Conservation (phyloP, 2,888 invertebrate genomes). For the Aleiodes leptofemur region DNA sequence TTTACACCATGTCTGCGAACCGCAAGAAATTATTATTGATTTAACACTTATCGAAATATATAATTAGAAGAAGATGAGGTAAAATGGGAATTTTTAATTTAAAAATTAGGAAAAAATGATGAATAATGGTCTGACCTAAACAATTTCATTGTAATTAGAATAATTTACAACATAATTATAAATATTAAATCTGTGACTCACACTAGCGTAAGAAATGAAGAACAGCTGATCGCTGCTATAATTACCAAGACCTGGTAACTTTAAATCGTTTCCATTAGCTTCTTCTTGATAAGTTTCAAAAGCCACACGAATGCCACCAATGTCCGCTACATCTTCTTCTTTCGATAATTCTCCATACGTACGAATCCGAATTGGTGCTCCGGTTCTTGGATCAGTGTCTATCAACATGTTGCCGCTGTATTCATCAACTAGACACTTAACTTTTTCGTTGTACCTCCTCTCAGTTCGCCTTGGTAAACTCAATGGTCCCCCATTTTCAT, state of each 20-base stretch:
- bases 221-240: conserved; percentile 43
- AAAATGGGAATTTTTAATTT: too few relatives aligned
- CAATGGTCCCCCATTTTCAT: conserved; percentile 9
- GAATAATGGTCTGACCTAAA: too few relatives aligned
- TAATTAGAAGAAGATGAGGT: too few relatives aligned
- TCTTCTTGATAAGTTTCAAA: conserved; percentile 31
- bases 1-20: conserved; percentile 28
- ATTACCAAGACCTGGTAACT: conserved; percentile 37
- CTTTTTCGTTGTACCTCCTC: conserved; percentile 14
- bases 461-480: background rate
- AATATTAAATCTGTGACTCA: conserved; percentile 6
- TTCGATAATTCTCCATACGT: background rate
- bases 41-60: too few relatives aligned
- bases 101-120: too few relatives aligned
- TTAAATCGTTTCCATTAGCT: conserved; percentile 24
- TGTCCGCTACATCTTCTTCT: conserved; percentile 38
- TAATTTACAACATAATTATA: too few relatives aligned
- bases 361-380: background rate
- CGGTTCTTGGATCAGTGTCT: conserved; percentile 13
- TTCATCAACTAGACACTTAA: conserved; percentile 38
- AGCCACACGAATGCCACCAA: conserved; percentile 28
- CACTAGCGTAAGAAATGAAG: conserved; percentile 41
- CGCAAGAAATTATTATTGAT: background rate
- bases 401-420: conserved; percentile 5
- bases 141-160: too few relatives aligned